Percentiles rank a stretch among this genome's conserved stretches.
Conservation (phyloP, 2,113 vertebrate genomes). For the Corythornis madagascariensis region DNA sequence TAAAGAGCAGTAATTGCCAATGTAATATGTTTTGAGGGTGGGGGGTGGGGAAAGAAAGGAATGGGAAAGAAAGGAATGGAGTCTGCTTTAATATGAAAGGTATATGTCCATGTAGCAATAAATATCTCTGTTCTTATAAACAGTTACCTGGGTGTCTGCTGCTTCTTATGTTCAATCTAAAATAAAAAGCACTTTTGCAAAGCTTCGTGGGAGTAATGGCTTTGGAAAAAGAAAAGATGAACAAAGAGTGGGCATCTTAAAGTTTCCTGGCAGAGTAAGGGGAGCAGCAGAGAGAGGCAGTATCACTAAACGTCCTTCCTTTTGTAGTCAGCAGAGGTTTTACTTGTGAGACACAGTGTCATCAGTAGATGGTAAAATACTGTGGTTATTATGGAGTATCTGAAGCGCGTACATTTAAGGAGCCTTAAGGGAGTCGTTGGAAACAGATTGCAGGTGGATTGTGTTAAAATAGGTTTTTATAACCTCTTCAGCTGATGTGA, state of each 20-base stretch:
- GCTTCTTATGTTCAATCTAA: not conserved
- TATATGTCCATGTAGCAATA: not conserved
- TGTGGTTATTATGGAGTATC: not conserved
- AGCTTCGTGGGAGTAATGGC: not conserved
- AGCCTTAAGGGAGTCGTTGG: conserved; percentile 12
- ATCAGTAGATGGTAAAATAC: conserved; percentile 1
- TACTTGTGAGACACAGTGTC: not conserved
- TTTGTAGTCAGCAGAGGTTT: not conserved
- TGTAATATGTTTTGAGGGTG: rapidly evolving
- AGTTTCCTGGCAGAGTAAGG: not conserved
- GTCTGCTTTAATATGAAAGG: not conserved
- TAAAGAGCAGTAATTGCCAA: not conserved
- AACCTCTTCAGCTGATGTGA: not conserved
- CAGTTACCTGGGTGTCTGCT: not conserved
- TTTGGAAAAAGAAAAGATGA: not conserved
- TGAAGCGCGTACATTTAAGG: not conserved
- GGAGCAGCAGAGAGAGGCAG: not conserved
- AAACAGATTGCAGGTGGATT: conserved; percentile 26
- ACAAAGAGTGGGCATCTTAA: not conserved
- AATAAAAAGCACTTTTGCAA: not conserved
- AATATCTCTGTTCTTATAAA: not conserved
- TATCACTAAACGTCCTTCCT: not conserved
- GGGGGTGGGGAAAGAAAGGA: rapidly evolving
- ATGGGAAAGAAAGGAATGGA: not conserved
- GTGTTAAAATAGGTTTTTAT: conserved; percentile 36